Percentiles rank a stretch among this genome's conserved stretches.
Conservation (phyloP, 1,140 invertebrate species). For the Tetragonula clypearis region DNA sequence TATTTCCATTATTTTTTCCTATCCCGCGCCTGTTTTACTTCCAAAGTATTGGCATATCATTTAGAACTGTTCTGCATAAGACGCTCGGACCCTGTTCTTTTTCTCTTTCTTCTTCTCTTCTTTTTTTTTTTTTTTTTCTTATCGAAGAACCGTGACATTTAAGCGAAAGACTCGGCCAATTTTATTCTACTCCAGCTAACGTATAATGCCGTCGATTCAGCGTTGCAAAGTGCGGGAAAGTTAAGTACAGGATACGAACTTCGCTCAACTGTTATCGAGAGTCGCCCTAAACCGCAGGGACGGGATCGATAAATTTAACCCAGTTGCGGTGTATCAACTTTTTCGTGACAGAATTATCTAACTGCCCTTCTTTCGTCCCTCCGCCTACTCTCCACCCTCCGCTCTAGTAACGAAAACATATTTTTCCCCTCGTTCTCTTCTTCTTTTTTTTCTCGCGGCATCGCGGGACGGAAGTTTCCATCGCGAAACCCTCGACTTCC, state of each 20-base stretch:
- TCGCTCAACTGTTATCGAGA: slow-evolving; percentile 35
- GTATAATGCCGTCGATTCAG: not conserved
- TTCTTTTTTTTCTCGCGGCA: not conserved
- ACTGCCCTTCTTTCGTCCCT: slow-evolving; percentile 18
- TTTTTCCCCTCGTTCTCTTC: slow-evolving; percentile 31
- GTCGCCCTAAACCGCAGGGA: not conserved
- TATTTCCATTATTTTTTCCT: not conserved
- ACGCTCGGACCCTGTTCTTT: not conserved
- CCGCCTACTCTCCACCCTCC: too few species aligned
- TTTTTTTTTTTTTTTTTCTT: not conserved
- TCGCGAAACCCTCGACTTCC: slow-evolving; percentile 35
- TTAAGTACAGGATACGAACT: slow-evolving; percentile 30
- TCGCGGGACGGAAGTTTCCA: slow-evolving; percentile 42
- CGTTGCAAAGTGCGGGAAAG: slow-evolving; percentile 19
- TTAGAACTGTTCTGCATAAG: not conserved
- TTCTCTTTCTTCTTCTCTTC: too few species aligned
- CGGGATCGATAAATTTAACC: slow-evolving; percentile 38
- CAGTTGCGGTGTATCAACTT: slow-evolving; percentile 43
- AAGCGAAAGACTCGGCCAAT: not conserved
- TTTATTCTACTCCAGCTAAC: not conserved
- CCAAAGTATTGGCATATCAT: not conserved
- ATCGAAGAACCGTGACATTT: not conserved
- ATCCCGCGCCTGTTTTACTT: not conserved
- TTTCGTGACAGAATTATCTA: slow-evolving; percentile 36
- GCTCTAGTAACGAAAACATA: slow-evolving; percentile 30